Percentiles rank a stretch among this genome's conserved stretches.
phyloP scores from a whole-genome alignment of 2,113 vertebrate genomes.

The Catharus bicknelli region DNA sequence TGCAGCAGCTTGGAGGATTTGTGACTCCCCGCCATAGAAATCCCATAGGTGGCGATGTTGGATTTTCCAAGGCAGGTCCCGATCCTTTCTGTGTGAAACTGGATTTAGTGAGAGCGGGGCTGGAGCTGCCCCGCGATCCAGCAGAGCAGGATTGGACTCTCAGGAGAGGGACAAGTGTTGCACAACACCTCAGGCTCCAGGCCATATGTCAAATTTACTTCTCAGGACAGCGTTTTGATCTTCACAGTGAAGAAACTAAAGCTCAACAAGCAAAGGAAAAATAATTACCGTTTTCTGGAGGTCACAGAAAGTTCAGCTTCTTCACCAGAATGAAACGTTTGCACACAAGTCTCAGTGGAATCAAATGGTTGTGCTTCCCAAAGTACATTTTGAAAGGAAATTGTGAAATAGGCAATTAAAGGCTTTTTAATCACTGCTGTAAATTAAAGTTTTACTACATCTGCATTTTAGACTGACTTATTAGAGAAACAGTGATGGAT shows the following conservation, averaged over 20 bases:
- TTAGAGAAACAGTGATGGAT: background rate
- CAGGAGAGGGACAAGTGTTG: background rate
- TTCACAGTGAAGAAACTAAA: background rate
- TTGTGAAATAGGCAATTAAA: constrained; percentile 38
- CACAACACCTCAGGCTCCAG: background rate
- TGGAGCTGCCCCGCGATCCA: background rate
- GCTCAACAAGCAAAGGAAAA: background rate
- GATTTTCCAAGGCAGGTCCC: background rate
- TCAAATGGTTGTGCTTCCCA: constrained; percentile 11
- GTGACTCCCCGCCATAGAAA: background rate
- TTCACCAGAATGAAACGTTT: constrained; percentile 36
- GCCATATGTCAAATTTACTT: background rate
- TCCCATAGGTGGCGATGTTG: constrained; percentile 55
- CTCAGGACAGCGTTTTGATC: background rate
- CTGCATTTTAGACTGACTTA: background rate
- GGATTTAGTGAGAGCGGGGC: background rate
- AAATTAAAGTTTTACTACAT: constrained; percentile 25
- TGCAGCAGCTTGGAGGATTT: fast-evolving
- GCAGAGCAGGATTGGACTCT: background rate
- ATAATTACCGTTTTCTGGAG: constrained; percentile 11
- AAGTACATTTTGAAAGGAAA: constrained; percentile 19
- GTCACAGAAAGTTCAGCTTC: constrained; percentile 21
- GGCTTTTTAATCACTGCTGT: constrained; percentile 8
- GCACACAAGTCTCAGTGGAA: constrained; percentile 7
- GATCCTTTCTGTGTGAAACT: background rate